Evolutionary conservation across 2,113 vertebrate genomes (phyloP), one percentile per base, ranked within the genome.

Genomic region (Steatornis caripensis): DNA sequence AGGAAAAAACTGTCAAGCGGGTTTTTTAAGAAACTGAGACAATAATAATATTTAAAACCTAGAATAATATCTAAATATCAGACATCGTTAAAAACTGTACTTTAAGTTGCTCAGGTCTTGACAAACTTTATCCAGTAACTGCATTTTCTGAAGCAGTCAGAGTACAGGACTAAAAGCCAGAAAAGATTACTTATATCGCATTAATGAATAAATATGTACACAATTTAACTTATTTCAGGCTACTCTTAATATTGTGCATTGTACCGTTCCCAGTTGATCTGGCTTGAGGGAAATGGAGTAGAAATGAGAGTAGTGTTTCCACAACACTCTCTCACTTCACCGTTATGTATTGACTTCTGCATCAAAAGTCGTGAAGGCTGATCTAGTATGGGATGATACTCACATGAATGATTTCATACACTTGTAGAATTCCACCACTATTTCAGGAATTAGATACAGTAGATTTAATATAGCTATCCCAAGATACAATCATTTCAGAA

Each of bases 61-160:
- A n/a, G 12, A 68, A 22, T 81, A 26, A 43, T 6, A 74, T 30
- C 23, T 79, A 75, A 78, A 75, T 62, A 75, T 16, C 19, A 36
- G 46, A 48, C 0, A 0, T 30, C n/a, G 49, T 57, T 69, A 79
- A 90, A 83, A 97, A 80, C 39, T 96, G 24, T 77, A 54, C 60
- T 84, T 95, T 34, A 94, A 18, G 71, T 78, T 62, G 30, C 89
- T 93, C 3, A 19, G 43, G 83, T 76, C 76, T 78, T 97, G 94
- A 95, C 81, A 93, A 83, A 60, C 8, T 23, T 93, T 96, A 93
- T 90, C 72, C 83, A 93, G 64, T 72, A 88, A 51, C 37, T 58
- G 71, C 87, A n/a, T 96, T 36, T 93, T 97, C 72, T 90, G 95
- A 94, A 95, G 65, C 34, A 94, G 72, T 71, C 87, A 94, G 84